Percentiles rank a stretch among this genome's conserved stretches.
phyloP scores from a whole-genome alignment of 92 coral and sea anemone species.

The Epizoanthus fatuus region DNA sequence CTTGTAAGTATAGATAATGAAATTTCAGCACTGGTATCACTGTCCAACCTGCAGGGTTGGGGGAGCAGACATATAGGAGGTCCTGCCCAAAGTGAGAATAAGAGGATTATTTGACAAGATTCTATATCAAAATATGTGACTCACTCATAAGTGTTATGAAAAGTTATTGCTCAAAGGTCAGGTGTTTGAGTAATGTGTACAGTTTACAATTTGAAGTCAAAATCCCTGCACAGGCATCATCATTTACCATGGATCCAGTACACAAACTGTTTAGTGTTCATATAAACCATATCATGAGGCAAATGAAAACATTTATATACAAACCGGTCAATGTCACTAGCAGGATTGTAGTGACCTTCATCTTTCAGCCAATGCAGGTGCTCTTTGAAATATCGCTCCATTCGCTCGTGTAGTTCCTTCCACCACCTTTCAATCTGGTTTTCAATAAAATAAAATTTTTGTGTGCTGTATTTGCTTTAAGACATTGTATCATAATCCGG shows the following conservation, averaged over 20 bases:
- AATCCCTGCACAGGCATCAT: too few species aligned
- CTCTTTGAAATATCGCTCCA: slow-evolving; percentile 18
- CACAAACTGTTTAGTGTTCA: slow-evolving; percentile 13
- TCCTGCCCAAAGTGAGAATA: slow-evolving; percentile 8
- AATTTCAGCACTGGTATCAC: too few species aligned
- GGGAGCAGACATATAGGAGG: not conserved
- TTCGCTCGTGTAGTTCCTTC: not conserved
- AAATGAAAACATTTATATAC: not conserved
- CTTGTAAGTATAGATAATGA: too few species aligned
- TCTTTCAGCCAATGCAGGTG: slow-evolving; percentile 19
- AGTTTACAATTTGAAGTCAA: too few species aligned
- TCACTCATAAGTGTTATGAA: too few species aligned
- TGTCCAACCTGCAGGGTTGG: too few species aligned
- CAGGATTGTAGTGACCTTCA: slow-evolving; percentile 30
- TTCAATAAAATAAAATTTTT: not conserved
- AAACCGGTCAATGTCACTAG: slow-evolving; percentile 26
- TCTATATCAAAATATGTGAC: too few species aligned
- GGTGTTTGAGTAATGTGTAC: too few species aligned
- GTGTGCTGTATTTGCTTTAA: too few species aligned
- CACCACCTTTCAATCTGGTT: slow-evolving; percentile 28
- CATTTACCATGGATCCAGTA: slow-evolving; percentile 1
- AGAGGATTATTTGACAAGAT: slow-evolving; percentile 13
- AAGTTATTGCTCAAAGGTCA: too few species aligned
- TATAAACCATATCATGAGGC: too few species aligned
- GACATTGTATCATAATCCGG: too few species aligned